Evolutionary conservation across 2,888 invertebrate genomes (phyloP).

Genomic region (Meiosimyza decipiens): DNA sequence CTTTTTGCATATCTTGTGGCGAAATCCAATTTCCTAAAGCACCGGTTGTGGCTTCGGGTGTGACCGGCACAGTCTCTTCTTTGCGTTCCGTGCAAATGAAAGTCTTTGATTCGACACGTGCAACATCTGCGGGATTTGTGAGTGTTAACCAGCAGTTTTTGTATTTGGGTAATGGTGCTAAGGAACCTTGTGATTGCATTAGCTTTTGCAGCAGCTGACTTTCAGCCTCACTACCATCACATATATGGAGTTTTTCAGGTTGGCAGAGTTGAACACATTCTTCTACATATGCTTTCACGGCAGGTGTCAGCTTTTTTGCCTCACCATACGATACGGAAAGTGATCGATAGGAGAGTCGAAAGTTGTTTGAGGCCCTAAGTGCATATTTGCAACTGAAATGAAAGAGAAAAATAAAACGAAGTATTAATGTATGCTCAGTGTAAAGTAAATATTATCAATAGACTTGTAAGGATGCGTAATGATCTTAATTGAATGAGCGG

Average conservation of each 20-base stretch:
- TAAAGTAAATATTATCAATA: too few species aligned
- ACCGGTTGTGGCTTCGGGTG: slow-evolving; percentile 82
- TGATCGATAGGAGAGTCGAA: slow-evolving; percentile 48
- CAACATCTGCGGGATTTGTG: slow-evolving; percentile 98
- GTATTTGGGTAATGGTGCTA: slow-evolving; percentile 85
- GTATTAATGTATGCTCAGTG: neutral
- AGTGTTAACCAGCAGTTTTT: slow-evolving; percentile 94
- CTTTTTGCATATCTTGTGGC: slow-evolving; percentile 81
- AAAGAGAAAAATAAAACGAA: slow-evolving; percentile 27
- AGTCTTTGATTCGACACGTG: slow-evolving; percentile 95
- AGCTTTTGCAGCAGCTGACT: slow-evolving; percentile 78
- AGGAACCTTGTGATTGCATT: slow-evolving; percentile 82
- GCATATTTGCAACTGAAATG: slow-evolving; percentile 37
- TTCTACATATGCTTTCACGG: slow-evolving; percentile 77
- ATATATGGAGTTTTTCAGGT: slow-evolving; percentile 89
- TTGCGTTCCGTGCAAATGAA: slow-evolving; percentile 89
- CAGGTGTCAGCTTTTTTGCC: slow-evolving; percentile 66
- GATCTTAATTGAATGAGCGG: too few species aligned
- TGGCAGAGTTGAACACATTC: slow-evolving; percentile 83
- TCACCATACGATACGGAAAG: slow-evolving; percentile 65
- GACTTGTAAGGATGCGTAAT: too few species aligned
- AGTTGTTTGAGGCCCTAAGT: slow-evolving; percentile 41
- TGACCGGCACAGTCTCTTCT: slow-evolving; percentile 84
- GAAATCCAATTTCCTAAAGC: slow-evolving; percentile 94
- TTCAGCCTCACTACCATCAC: slow-evolving; percentile 91